A percentile compares a stretch with the other conserved stretches of the same genome.
These are phyloP conservation scores for Struthidea cinerea DNA, from an alignment of 2,113 vertebrate species.

Conservation along the genomic window DNA sequence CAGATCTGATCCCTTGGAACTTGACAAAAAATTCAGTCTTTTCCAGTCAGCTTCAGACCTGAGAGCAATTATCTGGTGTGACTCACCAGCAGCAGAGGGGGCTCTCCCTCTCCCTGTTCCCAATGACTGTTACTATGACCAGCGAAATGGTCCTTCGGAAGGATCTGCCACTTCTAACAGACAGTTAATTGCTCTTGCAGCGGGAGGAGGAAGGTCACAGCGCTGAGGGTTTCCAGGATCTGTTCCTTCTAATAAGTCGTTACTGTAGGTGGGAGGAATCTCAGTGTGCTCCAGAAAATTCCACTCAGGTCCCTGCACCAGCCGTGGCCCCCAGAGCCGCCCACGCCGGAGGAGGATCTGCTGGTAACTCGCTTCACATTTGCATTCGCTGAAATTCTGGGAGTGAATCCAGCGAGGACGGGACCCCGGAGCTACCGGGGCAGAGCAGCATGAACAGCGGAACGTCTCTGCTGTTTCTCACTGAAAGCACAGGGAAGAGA, in stretches of 20 bases:
- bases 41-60: background rate
- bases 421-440: background rate
- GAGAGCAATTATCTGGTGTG: background rate
- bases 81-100: rapidly evolving
- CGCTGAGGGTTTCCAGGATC: background rate
- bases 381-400: background rate
- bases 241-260: background rate
- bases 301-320: background rate
- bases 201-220: background rate
- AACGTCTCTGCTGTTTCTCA: background rate
- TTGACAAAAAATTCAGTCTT: background rate
- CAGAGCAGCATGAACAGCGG: background rate
- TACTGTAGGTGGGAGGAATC: background rate
- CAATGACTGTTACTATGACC: background rate
- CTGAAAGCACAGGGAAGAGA: background rate
- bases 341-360: rapidly evolving
- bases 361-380: background rate
- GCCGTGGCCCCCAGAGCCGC: background rate
- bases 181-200: background rate
- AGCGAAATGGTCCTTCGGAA: rapidly evolving
- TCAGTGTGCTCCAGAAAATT: background rate
- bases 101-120: background rate
- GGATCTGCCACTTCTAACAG: background rate
- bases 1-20: rapidly evolving
- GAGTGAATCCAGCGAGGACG: background rate